These are phyloP conservation scores for Geodia barretti DNA, from an alignment of 37 sponge, comb jelly and placozoan genomes.

Conservation along the genomic window DNA sequence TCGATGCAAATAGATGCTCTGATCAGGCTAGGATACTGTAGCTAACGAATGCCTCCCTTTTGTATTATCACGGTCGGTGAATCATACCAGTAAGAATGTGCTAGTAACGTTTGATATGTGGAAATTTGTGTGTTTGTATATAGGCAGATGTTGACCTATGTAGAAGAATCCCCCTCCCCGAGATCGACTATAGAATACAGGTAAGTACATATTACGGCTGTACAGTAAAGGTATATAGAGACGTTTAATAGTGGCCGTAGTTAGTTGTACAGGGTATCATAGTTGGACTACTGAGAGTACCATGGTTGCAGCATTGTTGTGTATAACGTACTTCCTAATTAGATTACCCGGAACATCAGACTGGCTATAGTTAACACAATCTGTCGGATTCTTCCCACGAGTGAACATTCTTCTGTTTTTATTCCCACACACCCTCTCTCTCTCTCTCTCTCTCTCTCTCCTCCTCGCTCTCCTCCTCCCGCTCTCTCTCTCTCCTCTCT, in stretches of 20 bases:
- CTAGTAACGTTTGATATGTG: background rate
- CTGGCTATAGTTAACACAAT: background rate
- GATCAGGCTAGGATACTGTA: background rate
- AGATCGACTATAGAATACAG: conserved; percentile 90
- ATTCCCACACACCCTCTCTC: background rate
- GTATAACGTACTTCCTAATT: too few relatives aligned
- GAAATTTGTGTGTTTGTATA: background rate
- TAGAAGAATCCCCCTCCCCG: conserved; percentile 91
- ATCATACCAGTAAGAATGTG: background rate
- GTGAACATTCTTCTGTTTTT: background rate
- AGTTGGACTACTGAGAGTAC: too few relatives aligned
- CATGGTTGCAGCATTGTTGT: too few relatives aligned
- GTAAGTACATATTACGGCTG: conserved; percentile 10
- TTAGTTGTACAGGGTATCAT: too few relatives aligned
- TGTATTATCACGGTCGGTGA: background rate
- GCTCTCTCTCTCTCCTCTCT: background rate
- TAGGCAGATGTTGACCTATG: conserved; percentile 94
- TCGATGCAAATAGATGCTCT: too few relatives aligned
- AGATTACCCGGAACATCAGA: too few relatives aligned
- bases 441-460: background rate
- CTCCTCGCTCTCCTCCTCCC: too few relatives aligned
- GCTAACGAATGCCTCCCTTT: background rate
- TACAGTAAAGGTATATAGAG: background rate
- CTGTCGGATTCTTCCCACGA: background rate
- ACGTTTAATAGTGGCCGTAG: too few relatives aligned